Base-by-base conservation (phyloP, 2,888 invertebrate species). In the Hirtodrosophila trivittata region DNA sequence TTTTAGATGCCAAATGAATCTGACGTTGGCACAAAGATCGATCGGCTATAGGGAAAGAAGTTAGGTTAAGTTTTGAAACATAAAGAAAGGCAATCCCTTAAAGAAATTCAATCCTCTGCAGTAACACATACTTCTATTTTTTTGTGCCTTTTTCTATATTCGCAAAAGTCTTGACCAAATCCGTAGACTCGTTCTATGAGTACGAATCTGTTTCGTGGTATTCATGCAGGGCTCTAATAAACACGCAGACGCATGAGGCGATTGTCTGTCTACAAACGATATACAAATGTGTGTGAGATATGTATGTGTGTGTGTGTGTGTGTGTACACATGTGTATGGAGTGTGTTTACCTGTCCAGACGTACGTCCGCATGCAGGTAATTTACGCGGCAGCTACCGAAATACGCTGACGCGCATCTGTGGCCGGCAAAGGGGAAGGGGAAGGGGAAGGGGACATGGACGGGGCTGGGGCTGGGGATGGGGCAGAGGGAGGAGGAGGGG, bases 371-470 rank as follows among this genome's bases (percentile, higher is more conserved):
- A 84, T 75, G 84, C 82, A 83, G 90, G 89, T 90, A 90, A 90
- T 90, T 90, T 90, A 90, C 90, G 89, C 89, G 89, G 88, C 89
- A 87, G 90, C 90, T 90, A 90, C 90, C 89, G 90, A 89, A 90
- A 90, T 90, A 90, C 90, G 90, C 87, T 63, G 73, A 51, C 50
- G 28, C 67, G 64, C 62, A 68, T 71, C 68, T 62, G 57, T 60
- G 43, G 35, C 10, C 4, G 43, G 12, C 14, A 7, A 18, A 33
- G 37, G 35, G 43, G 37, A 10, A 8, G 21, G 25, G n/a, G 10
- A 7, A 8, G 42, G 14, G 14, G 35, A 2, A n/a, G 39, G 0
- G 8, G 14, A 12, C 39, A 45, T 8, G 13, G 42, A 12, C 16
- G 32, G 32, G 5, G 25, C 9, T 14, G 39, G 21, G 30, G 14